Base-by-base conservation (phyloP, 92 coral and sea anemone species). In the Porites rus region DNA sequence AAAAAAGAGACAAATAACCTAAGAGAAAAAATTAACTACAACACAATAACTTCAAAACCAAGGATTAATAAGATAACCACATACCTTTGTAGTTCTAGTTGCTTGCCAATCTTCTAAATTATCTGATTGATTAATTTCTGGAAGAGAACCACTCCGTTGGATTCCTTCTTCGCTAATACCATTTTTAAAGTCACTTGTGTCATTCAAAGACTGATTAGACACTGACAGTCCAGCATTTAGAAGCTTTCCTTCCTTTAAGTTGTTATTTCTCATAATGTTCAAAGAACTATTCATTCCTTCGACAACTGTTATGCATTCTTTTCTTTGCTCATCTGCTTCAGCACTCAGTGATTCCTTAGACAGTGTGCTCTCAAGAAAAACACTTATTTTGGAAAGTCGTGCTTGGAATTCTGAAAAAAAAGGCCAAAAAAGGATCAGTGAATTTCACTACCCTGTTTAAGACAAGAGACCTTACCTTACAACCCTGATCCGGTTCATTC, bases 61-160 rank as follows among this genome's bases (percentile, higher is more conserved):
- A 28, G 31, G 3, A 28, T 28, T 28, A 28, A 38, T 38, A 38
- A 38, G 46, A 38, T 38, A 38, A 38, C 43, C 38, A 58, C 79
- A 74, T 8, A 87, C 91, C 91, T 87, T 74, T 69, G 78, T 88
- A 63, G 82, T 78, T n/a, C 50, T 80, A 59, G 85, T 67, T 53
- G 72, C 74, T 64, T 83, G 80, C 89, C 87, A 90, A 18, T 76
- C 31, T 58, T 72, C 80, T 18, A 74, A 52, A 77, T 84, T 53
- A 68, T 77, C 85, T 5, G 72, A 87, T 51, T 86, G 89, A n/a
- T 65, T 43, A 46, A 69, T 75, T 20, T 94, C 92, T 13, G 98
- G 98, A 20, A 94, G 84, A 28, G 98, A 94, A 19, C 91, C 98
- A 84, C 98, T 94, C 10, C 98, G 85, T 16, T 96, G 90, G 65